Evolutionary conservation across 2,113 vertebrate genomes (phyloP).

Genomic region (Anhinga anhinga): DNA sequence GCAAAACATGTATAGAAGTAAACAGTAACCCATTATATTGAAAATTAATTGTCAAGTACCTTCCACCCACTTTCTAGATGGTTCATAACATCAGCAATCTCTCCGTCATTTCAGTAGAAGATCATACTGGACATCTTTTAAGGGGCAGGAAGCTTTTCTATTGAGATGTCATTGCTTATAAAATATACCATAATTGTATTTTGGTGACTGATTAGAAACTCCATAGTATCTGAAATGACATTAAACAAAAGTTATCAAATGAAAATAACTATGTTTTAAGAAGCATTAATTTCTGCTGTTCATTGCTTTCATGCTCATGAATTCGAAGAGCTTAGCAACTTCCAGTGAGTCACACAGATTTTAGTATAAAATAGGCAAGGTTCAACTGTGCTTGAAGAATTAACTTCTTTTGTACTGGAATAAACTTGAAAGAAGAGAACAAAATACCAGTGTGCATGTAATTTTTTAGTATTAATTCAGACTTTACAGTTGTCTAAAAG

Average conservation of each 20-base stretch:
- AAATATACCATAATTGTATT: not conserved
- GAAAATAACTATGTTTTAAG: not conserved
- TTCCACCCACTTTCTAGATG: not conserved
- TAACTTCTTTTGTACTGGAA: slow-evolving; percentile 29
- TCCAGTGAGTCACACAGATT: slow-evolving; percentile 6
- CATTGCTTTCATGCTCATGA: not conserved
- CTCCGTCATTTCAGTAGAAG: not conserved
- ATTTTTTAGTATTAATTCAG: slow-evolving; percentile 15
- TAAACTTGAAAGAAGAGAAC: slow-evolving; percentile 35
- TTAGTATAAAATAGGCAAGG: not conserved
- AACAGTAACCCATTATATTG: not conserved
- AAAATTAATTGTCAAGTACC: not conserved
- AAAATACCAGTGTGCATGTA: not conserved
- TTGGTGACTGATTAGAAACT: not conserved
- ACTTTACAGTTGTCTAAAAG: not conserved
- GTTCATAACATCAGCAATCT: not conserved
- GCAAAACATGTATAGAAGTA: not conserved
- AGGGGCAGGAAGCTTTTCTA: not conserved
- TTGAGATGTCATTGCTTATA: not conserved
- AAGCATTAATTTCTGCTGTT: not conserved
- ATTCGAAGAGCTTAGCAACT: slow-evolving; percentile 20
- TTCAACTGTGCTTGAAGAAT: slow-evolving; percentile 30
- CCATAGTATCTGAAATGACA: not conserved
- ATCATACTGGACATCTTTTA: not conserved
- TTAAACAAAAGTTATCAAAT: not conserved